Base-by-base conservation (phyloP, 2,888 invertebrate species). In the Cloeon dipterum region DNA sequence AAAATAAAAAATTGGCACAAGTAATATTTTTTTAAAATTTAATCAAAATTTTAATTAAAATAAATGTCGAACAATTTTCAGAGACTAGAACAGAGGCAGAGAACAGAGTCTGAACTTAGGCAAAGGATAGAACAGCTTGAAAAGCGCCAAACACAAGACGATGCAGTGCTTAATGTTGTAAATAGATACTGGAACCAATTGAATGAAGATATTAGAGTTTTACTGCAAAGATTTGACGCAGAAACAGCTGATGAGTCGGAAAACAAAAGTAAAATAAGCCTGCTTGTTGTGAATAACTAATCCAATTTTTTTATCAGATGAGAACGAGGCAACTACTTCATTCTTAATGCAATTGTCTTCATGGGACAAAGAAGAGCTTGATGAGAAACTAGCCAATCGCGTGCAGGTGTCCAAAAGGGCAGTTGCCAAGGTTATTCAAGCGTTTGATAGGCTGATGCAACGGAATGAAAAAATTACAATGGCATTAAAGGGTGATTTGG, bases 331-430 rank as follows among this genome's bases (percentile, higher is more conserved):
- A 1, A 91, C 93, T 7, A 93, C 89, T 7, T 88, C 89, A 5
- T 96, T 96, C 57, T 66, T 96, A 32, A 81, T 89, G 60, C 85
- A 93, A 52, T 57, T 96, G 26, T 91, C 93, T 2, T 91, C 91
- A 0, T 94, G 94, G 93, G 94, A 96, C 54, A 89, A 91, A 51
- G 88, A 91, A 50, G 94, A 96, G 53, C 59, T 96, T 38, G 94
- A 96, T 50, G 91, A 93, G 45, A 89, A 91, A 57, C 63, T 96
- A 25, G 86, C 89, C 1, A 89, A 93, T 59, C 63, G 94, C 20
- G 94, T 94, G 5, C 91, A 88, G 61, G 93, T 94, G 16, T 93
- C 93, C 8, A 89, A 91, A 52, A 63, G 94, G 41, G 94, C 93
- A 5, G 91, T 96, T 17, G 91, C 89, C 3, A 94, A 94, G 61